Evolutionary conservation across 2,797 vertebrate species (phyloP).

Genomic region (Cygnus olor): DNA sequence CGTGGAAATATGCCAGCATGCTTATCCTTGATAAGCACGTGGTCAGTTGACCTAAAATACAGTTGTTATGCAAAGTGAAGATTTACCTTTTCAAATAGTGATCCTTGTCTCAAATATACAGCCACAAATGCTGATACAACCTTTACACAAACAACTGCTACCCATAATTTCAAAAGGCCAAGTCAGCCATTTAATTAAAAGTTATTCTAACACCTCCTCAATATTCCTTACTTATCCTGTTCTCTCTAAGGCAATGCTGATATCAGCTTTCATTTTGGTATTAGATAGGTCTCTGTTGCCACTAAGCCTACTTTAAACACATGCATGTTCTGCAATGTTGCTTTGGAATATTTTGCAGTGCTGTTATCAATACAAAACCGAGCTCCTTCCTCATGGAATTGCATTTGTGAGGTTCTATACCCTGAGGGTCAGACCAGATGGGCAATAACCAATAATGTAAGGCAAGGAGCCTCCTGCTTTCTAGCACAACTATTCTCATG

Average conservation of each 20-base stretch:
- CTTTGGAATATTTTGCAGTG: neutral
- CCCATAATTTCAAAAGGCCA: neutral
- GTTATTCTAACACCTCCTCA: neutral
- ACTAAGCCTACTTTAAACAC: neutral
- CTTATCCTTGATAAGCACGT: neutral
- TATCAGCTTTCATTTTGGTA: neutral
- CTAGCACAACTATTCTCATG: neutral
- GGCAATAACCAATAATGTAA: neutral
- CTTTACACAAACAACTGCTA: neutral
- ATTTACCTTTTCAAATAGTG: neutral
- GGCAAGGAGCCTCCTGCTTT: neutral
- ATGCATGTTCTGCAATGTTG: accelerated
- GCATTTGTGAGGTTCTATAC: neutral
- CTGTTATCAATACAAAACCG: neutral
- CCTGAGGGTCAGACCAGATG: neutral
- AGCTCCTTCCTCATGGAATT: neutral
- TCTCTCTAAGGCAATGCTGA: neutral
- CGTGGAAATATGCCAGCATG: neutral
- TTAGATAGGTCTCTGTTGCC: neutral
- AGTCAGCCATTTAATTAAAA: neutral
- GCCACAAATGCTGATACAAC: neutral
- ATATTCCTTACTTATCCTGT: accelerated
- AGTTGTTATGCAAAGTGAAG: neutral
- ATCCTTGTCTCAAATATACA: neutral
- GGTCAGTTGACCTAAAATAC: neutral